phyloP scores from a whole-genome alignment of 2,113 vertebrate genomes.

The Epinephelus moara region DNA sequence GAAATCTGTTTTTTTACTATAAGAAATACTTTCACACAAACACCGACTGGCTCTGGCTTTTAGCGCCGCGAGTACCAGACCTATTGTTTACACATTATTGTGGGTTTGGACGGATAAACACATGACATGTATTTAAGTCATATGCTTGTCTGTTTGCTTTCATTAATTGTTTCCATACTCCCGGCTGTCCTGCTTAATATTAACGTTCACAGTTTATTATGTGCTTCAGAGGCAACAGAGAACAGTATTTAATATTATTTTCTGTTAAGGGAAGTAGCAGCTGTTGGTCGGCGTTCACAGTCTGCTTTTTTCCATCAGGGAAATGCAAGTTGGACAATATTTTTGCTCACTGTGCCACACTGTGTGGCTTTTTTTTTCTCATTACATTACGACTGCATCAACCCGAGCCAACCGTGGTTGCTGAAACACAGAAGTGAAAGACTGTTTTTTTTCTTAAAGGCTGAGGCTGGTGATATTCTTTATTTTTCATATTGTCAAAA shows the following conservation, averaged over 20 bases:
- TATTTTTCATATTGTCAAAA: neutral
- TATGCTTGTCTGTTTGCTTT: constrained; percentile 16
- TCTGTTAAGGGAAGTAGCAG: constrained; percentile 53
- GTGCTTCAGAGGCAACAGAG: constrained; percentile 39
- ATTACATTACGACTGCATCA: neutral
- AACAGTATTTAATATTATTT: constrained; percentile 25
- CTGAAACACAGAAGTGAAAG: neutral
- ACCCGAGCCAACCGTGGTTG: neutral
- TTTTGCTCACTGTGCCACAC: neutral
- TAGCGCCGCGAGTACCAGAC: neutral
- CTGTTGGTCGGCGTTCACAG: constrained; percentile 43
- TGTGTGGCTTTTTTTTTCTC: constrained; percentile 8
- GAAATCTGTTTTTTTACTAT: constrained; percentile 17
- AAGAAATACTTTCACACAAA: constrained; percentile 9
- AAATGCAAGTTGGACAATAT: neutral
- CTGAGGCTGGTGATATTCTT: neutral
- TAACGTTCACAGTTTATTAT: constrained; percentile 52
- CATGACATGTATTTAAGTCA: constrained; percentile 14
- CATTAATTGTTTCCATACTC: constrained; percentile 62
- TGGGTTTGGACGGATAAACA: constrained; percentile 24
- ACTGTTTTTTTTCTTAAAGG: neutral
- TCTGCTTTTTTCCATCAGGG: constrained; percentile 3
- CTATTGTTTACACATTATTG: constrained; percentile 35
- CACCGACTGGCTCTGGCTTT: neutral
- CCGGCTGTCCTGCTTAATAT: constrained; percentile 40